Conservation (phyloP, 2,797 vertebrate species). For the Calcarius lapponicus region DNA sequence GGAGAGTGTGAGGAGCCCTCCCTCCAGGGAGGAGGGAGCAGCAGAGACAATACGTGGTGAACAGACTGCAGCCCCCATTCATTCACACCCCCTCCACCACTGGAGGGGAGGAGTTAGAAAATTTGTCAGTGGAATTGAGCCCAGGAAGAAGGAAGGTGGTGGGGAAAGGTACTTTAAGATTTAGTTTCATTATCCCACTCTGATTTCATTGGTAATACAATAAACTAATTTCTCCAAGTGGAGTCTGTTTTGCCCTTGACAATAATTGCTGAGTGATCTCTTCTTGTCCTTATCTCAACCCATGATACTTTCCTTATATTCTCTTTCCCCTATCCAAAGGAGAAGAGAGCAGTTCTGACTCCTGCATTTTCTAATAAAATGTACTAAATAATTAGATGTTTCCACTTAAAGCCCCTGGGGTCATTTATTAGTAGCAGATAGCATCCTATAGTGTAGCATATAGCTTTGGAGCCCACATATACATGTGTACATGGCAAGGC, state of each 20-base stretch:
- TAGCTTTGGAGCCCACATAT: background rate
- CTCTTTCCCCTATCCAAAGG: background rate
- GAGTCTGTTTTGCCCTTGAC: background rate
- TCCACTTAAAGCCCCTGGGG: background rate
- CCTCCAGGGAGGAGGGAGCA: background rate
- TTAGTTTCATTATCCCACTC: background rate
- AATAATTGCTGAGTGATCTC: background rate
- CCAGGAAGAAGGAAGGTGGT: background rate
- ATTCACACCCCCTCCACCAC: fast-evolving
- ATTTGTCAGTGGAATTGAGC: background rate
- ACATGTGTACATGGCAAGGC: background rate
- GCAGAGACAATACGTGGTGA: background rate
- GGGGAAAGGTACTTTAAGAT: background rate
- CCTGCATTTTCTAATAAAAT: background rate
- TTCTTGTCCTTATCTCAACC: background rate
- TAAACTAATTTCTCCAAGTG: background rate
- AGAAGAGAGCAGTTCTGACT: background rate
- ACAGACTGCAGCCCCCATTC: background rate
- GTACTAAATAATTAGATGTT: background rate
- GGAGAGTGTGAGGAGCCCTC: too few relatives aligned
- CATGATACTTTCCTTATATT: background rate
- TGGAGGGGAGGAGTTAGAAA: background rate
- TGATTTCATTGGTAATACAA: background rate
- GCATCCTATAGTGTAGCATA: background rate
- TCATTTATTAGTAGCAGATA: background rate